Base-by-base conservation (phyloP, 2,888 invertebrate genomes). In the Sturmia bella region DNA sequence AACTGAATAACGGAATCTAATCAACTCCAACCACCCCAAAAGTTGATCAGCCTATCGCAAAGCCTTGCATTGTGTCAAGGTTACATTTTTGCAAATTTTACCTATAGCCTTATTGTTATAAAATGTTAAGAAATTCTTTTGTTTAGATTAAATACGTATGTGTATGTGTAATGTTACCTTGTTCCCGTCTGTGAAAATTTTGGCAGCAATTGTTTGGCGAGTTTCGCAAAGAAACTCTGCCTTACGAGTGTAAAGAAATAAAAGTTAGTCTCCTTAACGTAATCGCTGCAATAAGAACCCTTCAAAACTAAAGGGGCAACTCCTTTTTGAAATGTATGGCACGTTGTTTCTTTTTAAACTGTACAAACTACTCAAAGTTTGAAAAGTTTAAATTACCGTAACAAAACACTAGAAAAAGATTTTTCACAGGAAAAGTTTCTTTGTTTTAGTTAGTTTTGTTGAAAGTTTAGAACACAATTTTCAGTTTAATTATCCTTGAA, bases 141-240 rank as follows among this genome's bases (percentile, higher is more conserved):
- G 32, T 9, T 54, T 54, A 32, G n/a, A 59, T 3, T 24, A 43
- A 11, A 27, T 15, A 27, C 15, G 12, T 27, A 4, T 2, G 5
- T 12, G 21, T 45, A 21, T 63, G 13, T 32, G 19, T 45, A 37
- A 19, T 1, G 13, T 54, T 88, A 91, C 91, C 91, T 91, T 91
- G 87, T 91, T 91, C 84, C 91, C 91, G 91, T 91, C 91, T 86
- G 91, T 91, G 88, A 91, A 91, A 91, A 91, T 91, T 87, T 89
- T 91, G 91, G 85, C 87, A 87, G 87, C 85, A 87, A 87, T 88
- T 87, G 85, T 87, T 88, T 86, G 87, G 86, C 86, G 87, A 87
- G 87, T 86, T 87, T 85, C 85, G 63, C 74, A 64, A 69, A 84
- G 86, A 86, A 87, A 86, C 87, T 86, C 87, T 85, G 83, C 86